Evolutionary conservation across 2,113 vertebrate genomes (phyloP).

Genomic region (Orientallactaga bullata): DNA sequence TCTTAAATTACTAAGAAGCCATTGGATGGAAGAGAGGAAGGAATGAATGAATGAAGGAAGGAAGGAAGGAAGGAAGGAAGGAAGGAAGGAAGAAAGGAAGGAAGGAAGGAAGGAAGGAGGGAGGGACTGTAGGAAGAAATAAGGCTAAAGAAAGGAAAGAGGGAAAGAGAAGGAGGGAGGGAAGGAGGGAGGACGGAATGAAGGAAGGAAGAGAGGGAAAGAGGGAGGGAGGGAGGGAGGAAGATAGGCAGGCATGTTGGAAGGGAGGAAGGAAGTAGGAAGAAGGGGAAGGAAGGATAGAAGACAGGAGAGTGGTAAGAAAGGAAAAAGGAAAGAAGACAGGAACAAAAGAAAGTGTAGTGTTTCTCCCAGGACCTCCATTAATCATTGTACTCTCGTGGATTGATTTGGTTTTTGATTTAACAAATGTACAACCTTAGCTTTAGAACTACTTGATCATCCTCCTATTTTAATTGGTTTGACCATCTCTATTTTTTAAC

Average conservation of each 20-base stretch:
- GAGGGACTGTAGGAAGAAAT: not conserved
- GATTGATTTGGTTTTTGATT: not conserved
- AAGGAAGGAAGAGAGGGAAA: not conserved
- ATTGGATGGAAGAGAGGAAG: not conserved
- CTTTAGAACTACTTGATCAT: not conserved
- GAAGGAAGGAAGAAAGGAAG: rapidly evolving
- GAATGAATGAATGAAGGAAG: not conserved
- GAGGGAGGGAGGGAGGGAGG: not conserved
- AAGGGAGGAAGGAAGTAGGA: not conserved
- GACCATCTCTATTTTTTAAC: constrained; percentile 8
- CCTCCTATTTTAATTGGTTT: constrained; percentile 24
- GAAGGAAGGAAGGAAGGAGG: not conserved
- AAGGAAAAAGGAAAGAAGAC: not conserved
- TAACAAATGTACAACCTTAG: not conserved
- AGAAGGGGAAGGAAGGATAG: not conserved
- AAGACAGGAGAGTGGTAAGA: not conserved
- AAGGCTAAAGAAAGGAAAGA: not conserved
- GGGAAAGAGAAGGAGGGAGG: not conserved
- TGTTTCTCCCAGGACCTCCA: not conserved
- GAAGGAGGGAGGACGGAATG: too few relatives aligned
- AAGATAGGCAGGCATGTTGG: not conserved
- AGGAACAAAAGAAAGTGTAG: not conserved
- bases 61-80: not conserved
- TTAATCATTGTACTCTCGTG: not conserved
- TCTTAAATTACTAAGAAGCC: not conserved